Evolutionary conservation across 1,140 invertebrate species (phyloP).

Genomic region (Papilio xuthus): DNA sequence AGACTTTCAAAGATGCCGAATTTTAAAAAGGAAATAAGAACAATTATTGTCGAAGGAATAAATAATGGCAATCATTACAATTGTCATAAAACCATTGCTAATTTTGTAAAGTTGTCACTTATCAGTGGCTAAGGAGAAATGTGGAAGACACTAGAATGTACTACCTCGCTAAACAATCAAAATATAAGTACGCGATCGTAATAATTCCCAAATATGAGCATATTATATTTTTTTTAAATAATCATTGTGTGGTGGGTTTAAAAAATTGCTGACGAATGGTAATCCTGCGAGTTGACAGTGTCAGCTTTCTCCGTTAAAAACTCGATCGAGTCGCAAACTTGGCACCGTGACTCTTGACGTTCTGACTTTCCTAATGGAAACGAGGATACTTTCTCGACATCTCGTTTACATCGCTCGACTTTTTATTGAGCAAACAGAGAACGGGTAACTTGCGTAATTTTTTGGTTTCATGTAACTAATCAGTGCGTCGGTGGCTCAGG

Average conservation of each 20-base stretch:
- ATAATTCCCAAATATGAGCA: too few species aligned
- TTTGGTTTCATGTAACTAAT: background rate
- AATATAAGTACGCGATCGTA: too few species aligned
- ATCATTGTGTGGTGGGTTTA: background rate
- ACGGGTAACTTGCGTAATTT: background rate
- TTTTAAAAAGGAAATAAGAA: background rate
- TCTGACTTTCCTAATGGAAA: constrained; percentile 39
- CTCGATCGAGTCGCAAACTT: constrained; percentile 35
- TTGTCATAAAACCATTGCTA: too few species aligned
- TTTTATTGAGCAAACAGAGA: constrained; percentile 18
- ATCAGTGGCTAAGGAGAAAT: too few species aligned
- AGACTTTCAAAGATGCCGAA: background rate
- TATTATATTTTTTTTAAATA: too few species aligned
- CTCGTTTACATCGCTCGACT: constrained; percentile 21
- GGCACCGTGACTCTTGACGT: constrained; percentile 37
- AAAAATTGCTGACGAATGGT: constrained; percentile 3
- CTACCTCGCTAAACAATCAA: too few species aligned
- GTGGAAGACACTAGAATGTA: too few species aligned
- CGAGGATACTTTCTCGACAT: constrained; percentile 31
- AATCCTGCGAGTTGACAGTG: constrained; percentile 8
- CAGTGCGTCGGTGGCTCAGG: too few species aligned
- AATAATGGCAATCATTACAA: too few species aligned
- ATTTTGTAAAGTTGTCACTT: too few species aligned
- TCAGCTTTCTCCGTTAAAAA: constrained; percentile 36
- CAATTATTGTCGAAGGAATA: too few species aligned